phyloP scores from a whole-genome alignment of 2,797 vertebrate species.

The Zenarchopterus dispar region DNA sequence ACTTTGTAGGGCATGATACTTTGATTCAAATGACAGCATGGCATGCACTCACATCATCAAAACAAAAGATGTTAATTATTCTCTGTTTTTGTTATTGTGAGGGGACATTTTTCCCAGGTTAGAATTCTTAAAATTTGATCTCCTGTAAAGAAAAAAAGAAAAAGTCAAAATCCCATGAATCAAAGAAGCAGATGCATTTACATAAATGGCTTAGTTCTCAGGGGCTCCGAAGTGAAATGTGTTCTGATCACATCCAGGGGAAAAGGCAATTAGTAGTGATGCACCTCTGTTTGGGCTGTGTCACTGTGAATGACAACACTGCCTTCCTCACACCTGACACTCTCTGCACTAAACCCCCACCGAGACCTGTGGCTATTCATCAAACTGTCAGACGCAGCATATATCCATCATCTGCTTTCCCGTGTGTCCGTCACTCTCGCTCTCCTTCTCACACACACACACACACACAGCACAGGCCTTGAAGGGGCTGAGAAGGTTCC shows the following conservation, averaged over 20 bases:
- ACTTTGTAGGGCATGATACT: no score
- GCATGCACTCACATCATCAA: no score
- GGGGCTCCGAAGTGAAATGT: slow-evolving; percentile 19
- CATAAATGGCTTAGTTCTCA: slow-evolving; percentile 3
- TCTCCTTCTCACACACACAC: background rate
- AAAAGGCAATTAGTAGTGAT: slow-evolving; percentile 14
- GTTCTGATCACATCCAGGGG: slow-evolving; percentile 37
- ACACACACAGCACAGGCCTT: slow-evolving; percentile 19
- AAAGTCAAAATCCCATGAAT: no score
- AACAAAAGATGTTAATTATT: no score
- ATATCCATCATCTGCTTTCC: slow-evolving; percentile 56
- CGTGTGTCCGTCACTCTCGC: slow-evolving; percentile 7
- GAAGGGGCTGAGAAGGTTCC: slow-evolving; percentile 24
- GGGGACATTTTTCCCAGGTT: no score
- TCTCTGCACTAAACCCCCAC: slow-evolving; percentile 47
- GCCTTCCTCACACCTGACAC: slow-evolving; percentile 49
- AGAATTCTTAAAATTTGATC: background rate
- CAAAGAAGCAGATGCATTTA: slow-evolving; percentile 25
- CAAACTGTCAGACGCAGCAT: slow-evolving; percentile 61
- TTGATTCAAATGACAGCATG: no score
- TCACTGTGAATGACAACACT: slow-evolving; percentile 50
- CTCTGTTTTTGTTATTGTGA: background rate
- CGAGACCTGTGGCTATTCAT: slow-evolving; percentile 63
- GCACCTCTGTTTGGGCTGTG: slow-evolving; percentile 26
- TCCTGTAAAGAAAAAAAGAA: background rate